Base-by-base conservation (phyloP, 2,113 vertebrate genomes). In the Cairina moschata region DNA sequence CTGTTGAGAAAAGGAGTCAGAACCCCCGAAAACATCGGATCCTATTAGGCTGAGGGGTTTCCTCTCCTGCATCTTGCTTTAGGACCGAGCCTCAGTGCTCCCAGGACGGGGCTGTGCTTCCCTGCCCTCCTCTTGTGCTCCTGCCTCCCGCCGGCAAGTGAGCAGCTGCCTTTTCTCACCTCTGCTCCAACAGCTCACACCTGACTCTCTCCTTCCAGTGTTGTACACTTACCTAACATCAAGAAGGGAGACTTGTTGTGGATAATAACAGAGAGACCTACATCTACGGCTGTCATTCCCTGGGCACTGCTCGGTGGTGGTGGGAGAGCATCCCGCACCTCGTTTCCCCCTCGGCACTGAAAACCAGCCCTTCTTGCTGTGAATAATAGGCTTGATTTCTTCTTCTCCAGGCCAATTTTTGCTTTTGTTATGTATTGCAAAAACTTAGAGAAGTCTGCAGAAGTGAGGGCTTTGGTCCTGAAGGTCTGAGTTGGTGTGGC, bases 151-250 rank as follows among this genome's bases (percentile, higher is more conserved):
- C 90, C 23, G 36, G 63, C 31, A 73, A 85, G 78, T 23, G 79
- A 90, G 88, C 90, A 82, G 34, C 72, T 88, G 82, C 81, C 75
- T 96, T 67, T 91, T 91, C 88, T 95, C 93, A 67, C 93, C 90
- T 23, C 2, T 3, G 0, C 52, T 40, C 15, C 59, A 71, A 16
- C 68, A 48, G 34, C 55, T 94, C 87, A 69, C 71, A 73, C 78
- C n/a, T 74, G 69, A 48, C 63, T 50, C 67, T 63, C 36, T 34
- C 34, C 32, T 93, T 76, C 83, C 36, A 60, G 67, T 46, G 34
- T 55, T 74, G 20, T 32, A 15, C 59, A 42, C 14, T 59, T 44
- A 72, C 59, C 82, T 44, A 83, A 65, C 36, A 28, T 34, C 44
- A 46, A 6, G 44, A 69, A 55, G 62, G 46, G 50, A 52, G 44